These are phyloP conservation scores for Hiodon tergisus DNA, from an alignment of 2,113 vertebrate genomes.

Conservation along the genomic window DNA sequence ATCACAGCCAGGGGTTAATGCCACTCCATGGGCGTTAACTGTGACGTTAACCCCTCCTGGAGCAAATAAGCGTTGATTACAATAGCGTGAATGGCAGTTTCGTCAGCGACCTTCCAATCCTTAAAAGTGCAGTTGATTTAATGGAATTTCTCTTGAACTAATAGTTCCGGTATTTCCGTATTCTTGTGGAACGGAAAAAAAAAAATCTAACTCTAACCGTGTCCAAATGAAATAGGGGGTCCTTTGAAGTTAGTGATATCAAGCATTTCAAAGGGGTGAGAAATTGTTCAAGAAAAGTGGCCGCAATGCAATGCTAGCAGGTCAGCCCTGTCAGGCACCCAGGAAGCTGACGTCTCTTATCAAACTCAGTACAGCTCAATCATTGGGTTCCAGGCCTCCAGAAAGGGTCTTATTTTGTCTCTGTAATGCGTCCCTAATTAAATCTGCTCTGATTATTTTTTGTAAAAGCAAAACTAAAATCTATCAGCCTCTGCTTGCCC, in stretches of 20 bases:
- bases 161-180: not conserved
- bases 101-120: too few species aligned
- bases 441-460: slow-evolving; percentile 36
- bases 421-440: slow-evolving; percentile 45
- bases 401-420: slow-evolving; percentile 6
- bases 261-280: slow-evolving; percentile 18
- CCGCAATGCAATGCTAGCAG: slow-evolving; percentile 30
- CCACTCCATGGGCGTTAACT: too few species aligned
- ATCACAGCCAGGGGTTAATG: not conserved
- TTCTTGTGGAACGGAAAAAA: not conserved
- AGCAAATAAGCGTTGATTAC: too few species aligned
- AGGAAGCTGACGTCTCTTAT: slow-evolving; percentile 40
- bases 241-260: not conserved
- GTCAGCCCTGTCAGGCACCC: slow-evolving; percentile 39
- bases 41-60: too few species aligned
- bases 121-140: too few species aligned
- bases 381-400: slow-evolving; percentile 48
- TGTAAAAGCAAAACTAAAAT: slow-evolving; percentile 36
- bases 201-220: not conserved
- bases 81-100: too few species aligned
- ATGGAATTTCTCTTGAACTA: too few species aligned
- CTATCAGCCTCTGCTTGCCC: slow-evolving; percentile 3
- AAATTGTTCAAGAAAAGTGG: slow-evolving; percentile 23
- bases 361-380: slow-evolving; percentile 50
- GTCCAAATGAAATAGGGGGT: not conserved